Percentiles rank a stretch among this genome's conserved stretches.
phyloP scores from a whole-genome alignment of 2,888 invertebrate species.

The Thumatha senex region DNA sequence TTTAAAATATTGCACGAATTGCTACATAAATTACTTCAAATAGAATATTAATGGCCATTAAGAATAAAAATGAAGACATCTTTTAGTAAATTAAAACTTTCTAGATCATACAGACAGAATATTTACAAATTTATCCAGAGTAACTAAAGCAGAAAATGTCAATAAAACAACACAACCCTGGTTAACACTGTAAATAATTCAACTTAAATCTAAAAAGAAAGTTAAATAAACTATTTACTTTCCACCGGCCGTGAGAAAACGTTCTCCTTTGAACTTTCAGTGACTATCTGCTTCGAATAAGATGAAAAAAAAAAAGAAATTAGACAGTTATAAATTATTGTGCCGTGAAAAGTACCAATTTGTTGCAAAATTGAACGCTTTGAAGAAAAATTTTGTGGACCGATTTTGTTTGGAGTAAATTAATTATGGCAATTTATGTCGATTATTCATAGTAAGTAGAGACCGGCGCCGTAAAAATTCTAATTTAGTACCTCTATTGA shows the following conservation, averaged over 20 bases:
- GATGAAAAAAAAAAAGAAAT: conserved; percentile 64
- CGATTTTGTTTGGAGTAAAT: conserved; percentile 79
- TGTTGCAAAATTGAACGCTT: conserved; percentile 78
- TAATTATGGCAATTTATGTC: conserved; percentile 75
- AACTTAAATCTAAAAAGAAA: conserved; percentile 60
- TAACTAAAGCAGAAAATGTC: conserved; percentile 34
- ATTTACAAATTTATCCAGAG: not conserved
- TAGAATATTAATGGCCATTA: too few relatives aligned
- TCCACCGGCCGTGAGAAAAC: conserved; percentile 74
- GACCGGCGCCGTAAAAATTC: conserved; percentile 69
- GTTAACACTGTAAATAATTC: conserved; percentile 41
- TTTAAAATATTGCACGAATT: too few relatives aligned
- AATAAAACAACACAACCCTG: conserved; percentile 28
- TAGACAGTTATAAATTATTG: conserved; percentile 79
- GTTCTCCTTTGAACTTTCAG: conserved; percentile 52
- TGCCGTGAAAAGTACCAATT: conserved; percentile 80
- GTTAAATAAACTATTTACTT: conserved; percentile 63
- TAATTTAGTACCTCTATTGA: conserved; percentile 59
- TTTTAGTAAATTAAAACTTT: too few relatives aligned
- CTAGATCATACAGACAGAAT: too few relatives aligned
- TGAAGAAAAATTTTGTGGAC: conserved; percentile 65
- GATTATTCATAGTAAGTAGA: conserved; percentile 67
- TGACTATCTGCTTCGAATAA: conserved; percentile 43
- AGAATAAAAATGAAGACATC: too few relatives aligned
- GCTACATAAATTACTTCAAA: too few relatives aligned